Percentiles rank a stretch among this genome's conserved stretches.
phyloP scores from a whole-genome alignment of 1,140 invertebrate genomes.

The Calephelis virginiensis region DNA sequence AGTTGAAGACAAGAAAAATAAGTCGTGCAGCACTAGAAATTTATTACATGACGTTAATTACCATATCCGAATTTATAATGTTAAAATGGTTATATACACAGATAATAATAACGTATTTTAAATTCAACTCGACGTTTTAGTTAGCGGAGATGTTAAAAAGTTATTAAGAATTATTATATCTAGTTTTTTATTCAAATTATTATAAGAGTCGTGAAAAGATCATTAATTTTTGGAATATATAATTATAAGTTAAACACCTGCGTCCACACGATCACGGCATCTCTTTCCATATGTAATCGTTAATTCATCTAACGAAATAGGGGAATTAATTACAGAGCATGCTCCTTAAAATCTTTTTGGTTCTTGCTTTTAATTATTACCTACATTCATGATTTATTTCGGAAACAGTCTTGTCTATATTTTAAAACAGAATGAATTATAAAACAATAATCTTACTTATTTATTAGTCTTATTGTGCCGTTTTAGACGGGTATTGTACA shows the following conservation, averaged over 20 bases:
- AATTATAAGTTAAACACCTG: slow-evolving; percentile 73
- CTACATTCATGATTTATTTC: slow-evolving; percentile 63
- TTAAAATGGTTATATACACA: too few relatives aligned
- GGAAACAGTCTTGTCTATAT: not conserved
- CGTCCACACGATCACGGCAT: slow-evolving; percentile 55
- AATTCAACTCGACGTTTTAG: not conserved
- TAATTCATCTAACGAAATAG: slow-evolving; percentile 70
- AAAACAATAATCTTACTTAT: not conserved
- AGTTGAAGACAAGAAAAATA: too few relatives aligned
- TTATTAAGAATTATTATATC: slow-evolving; percentile 31
- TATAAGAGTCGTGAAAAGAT: slow-evolving; percentile 53
- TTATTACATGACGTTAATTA: too few relatives aligned
- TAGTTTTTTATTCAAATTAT: slow-evolving; percentile 31
- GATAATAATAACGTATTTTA: not conserved
- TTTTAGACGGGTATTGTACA: not conserved
- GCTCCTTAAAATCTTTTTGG: slow-evolving; percentile 58
- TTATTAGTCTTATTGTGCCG: not conserved
- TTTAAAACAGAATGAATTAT: slow-evolving; percentile 4
- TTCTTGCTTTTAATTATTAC: slow-evolving; percentile 71
- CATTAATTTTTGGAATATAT: slow-evolving; percentile 53
- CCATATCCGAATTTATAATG: too few relatives aligned
- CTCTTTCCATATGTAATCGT: slow-evolving; percentile 54
- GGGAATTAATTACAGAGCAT: slow-evolving; percentile 72
- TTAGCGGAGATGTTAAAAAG: slow-evolving; percentile 2
- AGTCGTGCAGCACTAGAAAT: too few relatives aligned